These are phyloP conservation scores for Melikaiella ostensackeni DNA, from an alignment of 2,888 invertebrate genomes.

Conservation along the genomic window DNA sequence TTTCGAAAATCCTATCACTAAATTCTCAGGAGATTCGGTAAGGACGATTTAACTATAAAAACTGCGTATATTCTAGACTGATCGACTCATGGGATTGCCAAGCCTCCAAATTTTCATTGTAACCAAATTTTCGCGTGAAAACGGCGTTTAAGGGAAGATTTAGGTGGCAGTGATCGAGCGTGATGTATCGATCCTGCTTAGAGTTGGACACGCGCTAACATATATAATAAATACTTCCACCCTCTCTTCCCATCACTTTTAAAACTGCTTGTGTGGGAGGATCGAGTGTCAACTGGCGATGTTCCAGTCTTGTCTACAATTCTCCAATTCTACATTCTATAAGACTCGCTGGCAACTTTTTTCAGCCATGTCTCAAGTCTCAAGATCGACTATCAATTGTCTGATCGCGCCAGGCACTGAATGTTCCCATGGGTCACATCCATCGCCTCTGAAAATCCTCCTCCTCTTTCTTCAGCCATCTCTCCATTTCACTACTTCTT, in stretches of 20 bases:
- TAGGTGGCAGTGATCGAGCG: constrained; percentile 43
- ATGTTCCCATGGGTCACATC: constrained; percentile 43
- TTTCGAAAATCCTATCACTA: background rate
- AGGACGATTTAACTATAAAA: background rate
- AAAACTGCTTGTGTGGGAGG: constrained; percentile 38
- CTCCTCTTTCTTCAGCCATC: background rate
- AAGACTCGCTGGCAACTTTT: constrained; percentile 22
- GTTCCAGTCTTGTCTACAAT: constrained; percentile 31
- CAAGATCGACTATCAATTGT: constrained; percentile 43
- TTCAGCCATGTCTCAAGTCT: constrained; percentile 37
- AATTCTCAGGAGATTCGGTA: background rate
- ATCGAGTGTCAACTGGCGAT: constrained; percentile 39
- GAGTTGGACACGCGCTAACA: constrained; percentile 38
- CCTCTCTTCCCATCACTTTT: background rate
- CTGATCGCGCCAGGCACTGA: constrained; percentile 36
- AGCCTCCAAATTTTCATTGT: constrained; percentile 23
- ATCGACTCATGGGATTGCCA: background rate
- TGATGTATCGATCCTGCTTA: constrained; percentile 41
- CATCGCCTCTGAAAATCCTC: constrained; percentile 17
- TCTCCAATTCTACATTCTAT: background rate
- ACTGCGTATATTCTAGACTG: background rate
- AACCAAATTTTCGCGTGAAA: constrained; percentile 40
- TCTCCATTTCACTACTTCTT: background rate
- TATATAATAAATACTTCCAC: background rate
- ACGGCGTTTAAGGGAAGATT: constrained; percentile 32